Percentiles rank a stretch among this genome's conserved stretches.
These are phyloP conservation scores for Nemurella pictetii DNA, from an alignment of 2,888 invertebrate species.

Conservation along the genomic window DNA sequence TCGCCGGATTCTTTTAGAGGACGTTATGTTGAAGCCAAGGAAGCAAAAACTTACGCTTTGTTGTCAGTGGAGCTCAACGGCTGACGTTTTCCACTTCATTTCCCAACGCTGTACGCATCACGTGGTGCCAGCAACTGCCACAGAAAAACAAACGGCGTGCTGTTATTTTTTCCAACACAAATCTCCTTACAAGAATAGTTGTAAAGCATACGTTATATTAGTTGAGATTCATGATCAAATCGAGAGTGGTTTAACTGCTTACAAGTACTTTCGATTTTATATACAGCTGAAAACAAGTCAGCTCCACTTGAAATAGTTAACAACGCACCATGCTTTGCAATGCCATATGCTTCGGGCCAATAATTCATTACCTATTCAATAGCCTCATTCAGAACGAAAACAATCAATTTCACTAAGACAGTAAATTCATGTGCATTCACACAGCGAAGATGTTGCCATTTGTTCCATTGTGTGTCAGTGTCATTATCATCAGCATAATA, in stretches of 20 bases:
- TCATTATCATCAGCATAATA: neutral
- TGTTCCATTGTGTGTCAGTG: neutral
- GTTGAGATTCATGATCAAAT: neutral
- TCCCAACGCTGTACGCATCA: neutral
- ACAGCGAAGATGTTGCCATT: neutral
- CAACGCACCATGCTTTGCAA: neutral
- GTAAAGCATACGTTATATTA: neutral
- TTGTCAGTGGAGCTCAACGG: neutral
- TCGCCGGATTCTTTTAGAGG: neutral
- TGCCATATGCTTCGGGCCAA: neutral
- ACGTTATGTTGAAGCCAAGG: neutral
- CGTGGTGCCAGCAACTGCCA: neutral
- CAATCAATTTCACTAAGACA: neutral
- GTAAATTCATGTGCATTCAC: neutral
- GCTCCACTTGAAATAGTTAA: neutral
- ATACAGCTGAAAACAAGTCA: neutral
- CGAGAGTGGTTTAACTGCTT: neutral
- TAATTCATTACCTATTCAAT: neutral
- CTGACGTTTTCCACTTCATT: neutral
- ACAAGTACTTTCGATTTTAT: neutral
- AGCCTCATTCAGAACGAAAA: neutral
- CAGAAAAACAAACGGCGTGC: neutral
- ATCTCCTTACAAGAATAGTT: neutral
- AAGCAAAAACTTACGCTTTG: neutral
- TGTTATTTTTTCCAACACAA: neutral